phyloP scores from a whole-genome alignment of 2,888 invertebrate genomes.

The Drosophila prolongata region DNA sequence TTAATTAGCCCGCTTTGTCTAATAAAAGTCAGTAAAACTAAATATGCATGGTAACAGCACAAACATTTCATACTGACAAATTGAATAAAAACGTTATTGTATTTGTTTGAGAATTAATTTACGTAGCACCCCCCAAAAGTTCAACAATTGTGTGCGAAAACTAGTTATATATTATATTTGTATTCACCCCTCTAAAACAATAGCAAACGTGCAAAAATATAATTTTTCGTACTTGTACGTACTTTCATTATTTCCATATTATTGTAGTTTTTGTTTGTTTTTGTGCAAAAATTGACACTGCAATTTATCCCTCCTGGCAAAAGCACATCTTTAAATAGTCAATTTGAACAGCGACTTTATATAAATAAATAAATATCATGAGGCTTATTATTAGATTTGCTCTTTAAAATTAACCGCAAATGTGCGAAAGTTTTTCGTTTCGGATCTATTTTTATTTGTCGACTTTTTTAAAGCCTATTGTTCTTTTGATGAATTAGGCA shows the following conservation, averaged over 20 bases:
- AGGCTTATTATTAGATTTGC: not conserved
- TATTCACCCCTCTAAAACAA: conserved; percentile 13
- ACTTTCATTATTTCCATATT: conserved; percentile 3
- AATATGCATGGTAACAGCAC: conserved; percentile 8
- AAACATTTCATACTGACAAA: not conserved
- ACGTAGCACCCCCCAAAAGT: not conserved
- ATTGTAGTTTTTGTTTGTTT: not conserved
- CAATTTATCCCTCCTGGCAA: too few species aligned
- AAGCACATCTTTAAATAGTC: not conserved
- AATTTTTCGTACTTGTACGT: not conserved
- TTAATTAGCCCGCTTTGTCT: conserved; percentile 30
- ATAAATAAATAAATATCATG: not conserved
- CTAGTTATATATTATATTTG: conserved; percentile 17
- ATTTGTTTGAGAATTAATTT: conserved; percentile 1
- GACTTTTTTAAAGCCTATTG: not conserved
- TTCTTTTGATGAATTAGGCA: conserved; percentile 1
- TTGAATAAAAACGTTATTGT: conserved; percentile 2
- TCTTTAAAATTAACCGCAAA: not conserved
- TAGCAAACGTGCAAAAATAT: conserved; percentile 15
- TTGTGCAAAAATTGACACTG: not conserved
- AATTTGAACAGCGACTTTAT: not conserved
- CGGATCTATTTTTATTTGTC: not conserved
- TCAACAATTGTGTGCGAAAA: conserved; percentile 19
- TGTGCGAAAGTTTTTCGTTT: conserved; percentile 1
- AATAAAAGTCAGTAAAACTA: conserved; percentile 10